A percentile compares a stretch with the other conserved stretches of the same genome.
phyloP scores from a whole-genome alignment of 2,888 invertebrate genomes.

The Tolmerus cingulatus region DNA sequence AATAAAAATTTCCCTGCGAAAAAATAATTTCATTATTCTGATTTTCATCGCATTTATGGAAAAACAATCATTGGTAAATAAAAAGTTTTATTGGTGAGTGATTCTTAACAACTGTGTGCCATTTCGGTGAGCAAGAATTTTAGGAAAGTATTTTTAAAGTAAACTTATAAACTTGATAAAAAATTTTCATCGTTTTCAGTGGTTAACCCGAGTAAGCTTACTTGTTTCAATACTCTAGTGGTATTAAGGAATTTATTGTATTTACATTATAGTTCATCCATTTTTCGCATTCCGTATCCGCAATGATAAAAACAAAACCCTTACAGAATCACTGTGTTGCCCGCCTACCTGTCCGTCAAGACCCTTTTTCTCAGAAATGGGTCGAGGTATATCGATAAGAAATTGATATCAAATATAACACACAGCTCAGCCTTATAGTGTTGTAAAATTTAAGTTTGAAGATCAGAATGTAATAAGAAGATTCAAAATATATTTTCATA shows the following conservation, averaged over 20 bases:
- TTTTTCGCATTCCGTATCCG: not conserved
- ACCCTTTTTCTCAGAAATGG: too few relatives aligned
- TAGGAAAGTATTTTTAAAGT: not conserved
- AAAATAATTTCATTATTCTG: not conserved
- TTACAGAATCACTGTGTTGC: too few relatives aligned
- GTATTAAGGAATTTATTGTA: not conserved
- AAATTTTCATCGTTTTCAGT: not conserved
- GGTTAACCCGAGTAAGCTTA: not conserved
- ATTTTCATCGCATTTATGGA: not conserved
- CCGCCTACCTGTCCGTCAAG: too few relatives aligned
- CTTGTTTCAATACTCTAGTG: not conserved
- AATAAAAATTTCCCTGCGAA: not conserved
- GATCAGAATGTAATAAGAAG: too few relatives aligned
- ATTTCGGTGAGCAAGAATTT: not conserved
- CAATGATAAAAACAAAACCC: too few relatives aligned
- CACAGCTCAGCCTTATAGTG: too few relatives aligned
- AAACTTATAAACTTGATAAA: not conserved
- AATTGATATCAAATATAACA: too few relatives aligned
- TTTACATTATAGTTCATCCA: not conserved
- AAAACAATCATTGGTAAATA: not conserved
- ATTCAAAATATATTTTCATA: too few relatives aligned
- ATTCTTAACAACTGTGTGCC: not conserved
- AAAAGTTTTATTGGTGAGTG: not conserved
- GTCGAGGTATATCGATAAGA: too few relatives aligned
- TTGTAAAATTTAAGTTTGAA: too few relatives aligned